These are phyloP conservation scores for Lepidocolaptes lacrymiger DNA, from an alignment of 2,797 vertebrate species.

Conservation along the genomic window DNA sequence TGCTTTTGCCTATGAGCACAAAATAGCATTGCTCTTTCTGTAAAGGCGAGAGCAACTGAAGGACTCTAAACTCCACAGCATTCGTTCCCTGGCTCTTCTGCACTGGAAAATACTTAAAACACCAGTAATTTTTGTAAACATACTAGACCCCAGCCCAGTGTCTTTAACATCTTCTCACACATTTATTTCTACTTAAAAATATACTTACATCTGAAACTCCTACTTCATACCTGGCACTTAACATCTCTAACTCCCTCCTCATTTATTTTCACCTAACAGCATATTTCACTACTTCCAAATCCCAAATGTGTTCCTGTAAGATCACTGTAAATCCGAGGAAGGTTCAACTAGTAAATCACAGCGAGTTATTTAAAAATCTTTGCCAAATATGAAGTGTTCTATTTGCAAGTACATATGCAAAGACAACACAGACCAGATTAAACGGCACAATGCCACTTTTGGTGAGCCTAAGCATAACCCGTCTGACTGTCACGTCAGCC, in stretches of 20 bases:
- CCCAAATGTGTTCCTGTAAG: background rate
- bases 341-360: background rate
- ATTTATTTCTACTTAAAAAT: background rate
- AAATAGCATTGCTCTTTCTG: background rate
- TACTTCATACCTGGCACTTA: background rate
- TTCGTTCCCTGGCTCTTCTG: background rate
- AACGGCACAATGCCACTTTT: background rate
- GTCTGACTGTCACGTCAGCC: background rate
- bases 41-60: background rate
- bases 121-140: background rate
- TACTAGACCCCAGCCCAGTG: background rate
- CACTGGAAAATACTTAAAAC: background rate
- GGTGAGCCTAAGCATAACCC: background rate
- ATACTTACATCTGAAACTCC: background rate
- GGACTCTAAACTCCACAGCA: background rate
- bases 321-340: background rate
- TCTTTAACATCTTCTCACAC: background rate
- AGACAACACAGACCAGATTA: background rate
- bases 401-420: background rate
- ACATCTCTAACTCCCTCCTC: background rate
- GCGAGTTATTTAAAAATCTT: background rate
- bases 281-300: background rate
- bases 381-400: background rate
- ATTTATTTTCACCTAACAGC: background rate
- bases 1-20: background rate